Conservation (phyloP, 2,888 invertebrate genomes). For the Pollenia labialis region DNA sequence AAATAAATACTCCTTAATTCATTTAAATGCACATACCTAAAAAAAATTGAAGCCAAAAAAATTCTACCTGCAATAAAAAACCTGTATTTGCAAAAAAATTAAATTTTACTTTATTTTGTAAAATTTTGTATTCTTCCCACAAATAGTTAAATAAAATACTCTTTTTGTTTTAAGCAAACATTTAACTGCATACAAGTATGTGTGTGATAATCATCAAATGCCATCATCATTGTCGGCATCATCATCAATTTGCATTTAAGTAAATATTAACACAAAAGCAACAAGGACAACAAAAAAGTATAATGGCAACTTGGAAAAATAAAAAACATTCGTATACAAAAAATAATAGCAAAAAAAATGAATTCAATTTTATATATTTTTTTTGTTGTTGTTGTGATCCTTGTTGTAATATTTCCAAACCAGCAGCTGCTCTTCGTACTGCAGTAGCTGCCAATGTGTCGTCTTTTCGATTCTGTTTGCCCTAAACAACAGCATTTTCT, state of each 20-base stretch:
- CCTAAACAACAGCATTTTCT: too few relatives aligned
- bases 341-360: too few relatives aligned
- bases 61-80: background rate
- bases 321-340: background rate
- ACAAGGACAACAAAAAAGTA: conserved; percentile 6
- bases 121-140: background rate
- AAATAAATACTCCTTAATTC: conserved; percentile 1
- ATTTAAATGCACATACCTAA: background rate
- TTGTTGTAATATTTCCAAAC: too few relatives aligned
- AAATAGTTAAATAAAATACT: background rate
- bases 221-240: conserved; percentile 35
- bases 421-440: too few relatives aligned
- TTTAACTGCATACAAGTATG: background rate
- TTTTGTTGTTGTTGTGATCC: too few relatives aligned
- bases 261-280: conserved; percentile 49
- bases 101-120: background rate
- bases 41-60: background rate
- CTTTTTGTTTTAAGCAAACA: background rate
- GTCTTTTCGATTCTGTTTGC: too few relatives aligned
- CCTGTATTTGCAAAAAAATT: background rate
- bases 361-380: too few relatives aligned
- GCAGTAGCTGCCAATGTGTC: too few relatives aligned
- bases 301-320: conserved; percentile 7
- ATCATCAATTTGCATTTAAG: conserved; percentile 62
- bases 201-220: conserved; percentile 51